A percentile compares a stretch with the other conserved stretches of the same genome.
These are phyloP conservation scores for Hecatera dysodea DNA, from an alignment of 2,888 invertebrate genomes.

Conservation along the genomic window DNA sequence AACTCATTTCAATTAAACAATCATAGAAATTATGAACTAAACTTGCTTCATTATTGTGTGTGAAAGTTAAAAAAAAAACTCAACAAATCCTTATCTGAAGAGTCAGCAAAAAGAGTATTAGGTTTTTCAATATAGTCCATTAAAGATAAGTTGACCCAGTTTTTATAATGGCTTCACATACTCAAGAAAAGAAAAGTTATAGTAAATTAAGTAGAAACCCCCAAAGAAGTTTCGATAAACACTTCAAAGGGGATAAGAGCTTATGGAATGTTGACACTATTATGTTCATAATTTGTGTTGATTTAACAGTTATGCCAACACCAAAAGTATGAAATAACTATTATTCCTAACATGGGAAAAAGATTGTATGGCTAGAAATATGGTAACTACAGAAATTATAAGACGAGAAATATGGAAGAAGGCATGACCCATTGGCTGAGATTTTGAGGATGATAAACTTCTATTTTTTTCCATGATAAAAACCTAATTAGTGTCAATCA, in stretches of 20 bases:
- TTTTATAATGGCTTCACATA: conserved; percentile 11
- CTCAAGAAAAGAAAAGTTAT: neutral
- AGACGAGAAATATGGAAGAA: too few species aligned
- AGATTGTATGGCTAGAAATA: neutral
- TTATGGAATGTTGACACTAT: neutral
- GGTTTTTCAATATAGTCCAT: conserved; percentile 30
- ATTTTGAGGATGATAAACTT: too few species aligned
- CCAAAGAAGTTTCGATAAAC: neutral
- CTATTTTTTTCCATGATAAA: too few species aligned
- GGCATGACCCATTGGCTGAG: too few species aligned
- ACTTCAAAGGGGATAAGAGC: neutral
- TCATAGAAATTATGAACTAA: neutral
- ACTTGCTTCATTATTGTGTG: neutral
- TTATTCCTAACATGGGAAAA: neutral
- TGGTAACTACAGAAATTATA: neutral
- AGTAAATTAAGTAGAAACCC: neutral
- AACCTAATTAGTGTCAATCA: neutral
- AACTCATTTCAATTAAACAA: too few species aligned
- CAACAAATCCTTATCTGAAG: conserved; percentile 22
- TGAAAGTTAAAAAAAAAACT: conserved; percentile 12
- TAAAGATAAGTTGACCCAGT: conserved; percentile 39
- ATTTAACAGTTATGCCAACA: neutral
- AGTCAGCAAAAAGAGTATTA: conserved; percentile 29
- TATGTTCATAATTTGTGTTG: neutral
- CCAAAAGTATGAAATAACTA: neutral